Conservation (phyloP, 2,888 invertebrate genomes). For the Aspidiotus destructor region DNA sequence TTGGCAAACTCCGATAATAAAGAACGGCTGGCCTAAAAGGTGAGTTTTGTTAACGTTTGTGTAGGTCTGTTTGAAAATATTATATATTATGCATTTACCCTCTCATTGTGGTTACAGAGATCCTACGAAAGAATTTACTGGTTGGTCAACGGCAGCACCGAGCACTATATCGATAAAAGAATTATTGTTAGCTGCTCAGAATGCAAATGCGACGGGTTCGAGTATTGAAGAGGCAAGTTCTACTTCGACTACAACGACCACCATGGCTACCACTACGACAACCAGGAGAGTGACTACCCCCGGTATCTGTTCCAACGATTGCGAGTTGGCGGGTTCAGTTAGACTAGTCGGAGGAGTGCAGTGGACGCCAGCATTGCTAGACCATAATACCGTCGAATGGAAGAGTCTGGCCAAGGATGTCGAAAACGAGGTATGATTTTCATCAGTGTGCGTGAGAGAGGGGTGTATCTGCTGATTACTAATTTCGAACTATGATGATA, state of each 20-base stretch:
- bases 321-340: slow-evolving; percentile 77
- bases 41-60: slow-evolving; percentile 40
- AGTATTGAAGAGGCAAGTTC: slow-evolving; percentile 45
- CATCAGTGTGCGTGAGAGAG: too few species aligned
- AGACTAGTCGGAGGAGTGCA: slow-evolving; percentile 68
- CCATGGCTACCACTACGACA: slow-evolving; percentile 61
- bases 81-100: not conserved
- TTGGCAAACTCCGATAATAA: slow-evolving; percentile 53
- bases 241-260: slow-evolving; percentile 52
- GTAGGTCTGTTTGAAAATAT: not conserved
- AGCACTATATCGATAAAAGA: slow-evolving; percentile 78
- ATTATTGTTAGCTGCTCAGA: slow-evolving; percentile 51
- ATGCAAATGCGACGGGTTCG: slow-evolving; percentile 52
- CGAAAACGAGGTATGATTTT: slow-evolving; percentile 57
- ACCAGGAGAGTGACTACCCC: slow-evolving; percentile 63
- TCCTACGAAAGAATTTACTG: slow-evolving; percentile 78
- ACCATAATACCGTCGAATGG: slow-evolving; percentile 80
- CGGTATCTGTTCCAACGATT: slow-evolving; percentile 64
- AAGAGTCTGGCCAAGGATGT: slow-evolving; percentile 70
- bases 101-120: slow-evolving; percentile 43
- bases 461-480: not conserved
- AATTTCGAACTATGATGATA: slow-evolving; percentile 39
- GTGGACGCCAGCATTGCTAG: slow-evolving; percentile 77
- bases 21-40: slow-evolving; percentile 77
- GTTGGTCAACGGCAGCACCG: slow-evolving; percentile 81